phyloP scores from a whole-genome alignment of 2,797 vertebrate species.

The Characodon lateralis region DNA sequence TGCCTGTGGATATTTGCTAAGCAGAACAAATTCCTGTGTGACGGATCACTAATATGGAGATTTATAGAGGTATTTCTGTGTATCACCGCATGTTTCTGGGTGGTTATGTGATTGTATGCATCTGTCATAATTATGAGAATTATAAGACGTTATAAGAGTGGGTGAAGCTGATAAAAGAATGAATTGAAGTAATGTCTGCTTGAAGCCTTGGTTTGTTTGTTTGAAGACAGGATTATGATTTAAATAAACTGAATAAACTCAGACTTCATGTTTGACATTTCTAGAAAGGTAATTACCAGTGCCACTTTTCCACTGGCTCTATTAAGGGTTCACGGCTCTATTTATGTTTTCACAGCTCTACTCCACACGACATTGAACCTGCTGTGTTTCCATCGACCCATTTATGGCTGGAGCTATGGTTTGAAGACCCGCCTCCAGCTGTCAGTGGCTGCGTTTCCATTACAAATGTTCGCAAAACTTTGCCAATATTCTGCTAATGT shows the following conservation, averaged over 20 bases:
- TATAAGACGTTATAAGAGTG: not conserved
- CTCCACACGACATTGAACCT: too few species aligned
- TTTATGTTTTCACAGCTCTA: too few species aligned
- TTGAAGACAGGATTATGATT: conserved; percentile 62
- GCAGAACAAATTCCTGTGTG: conserved; percentile 13
- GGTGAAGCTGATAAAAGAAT: conserved; percentile 23
- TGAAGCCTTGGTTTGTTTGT: conserved; percentile 46
- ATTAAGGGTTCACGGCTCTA: too few species aligned
- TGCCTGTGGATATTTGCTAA: conserved; percentile 29
- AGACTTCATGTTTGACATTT: conserved; percentile 36
- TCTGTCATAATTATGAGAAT: conserved; percentile 3
- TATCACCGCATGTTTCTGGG: conserved; percentile 22
- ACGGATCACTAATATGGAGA: conserved; percentile 16
- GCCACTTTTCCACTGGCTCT: too few species aligned
- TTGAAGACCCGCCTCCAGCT: too few species aligned
- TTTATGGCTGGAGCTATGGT: too few species aligned
- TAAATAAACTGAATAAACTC: conserved; percentile 58
- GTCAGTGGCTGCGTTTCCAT: too few species aligned
- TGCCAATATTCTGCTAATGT: too few species aligned
- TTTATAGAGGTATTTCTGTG: conserved; percentile 23
- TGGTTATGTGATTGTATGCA: conserved; percentile 14
- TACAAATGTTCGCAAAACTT: too few species aligned
- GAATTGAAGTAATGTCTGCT: conserved; percentile 36
- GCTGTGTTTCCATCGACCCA: too few species aligned
- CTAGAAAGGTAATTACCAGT: conserved; percentile 33